These are phyloP conservation scores for Drosophila busckii DNA, from an alignment of 1,140 invertebrate genomes.

Conservation along the genomic window DNA sequence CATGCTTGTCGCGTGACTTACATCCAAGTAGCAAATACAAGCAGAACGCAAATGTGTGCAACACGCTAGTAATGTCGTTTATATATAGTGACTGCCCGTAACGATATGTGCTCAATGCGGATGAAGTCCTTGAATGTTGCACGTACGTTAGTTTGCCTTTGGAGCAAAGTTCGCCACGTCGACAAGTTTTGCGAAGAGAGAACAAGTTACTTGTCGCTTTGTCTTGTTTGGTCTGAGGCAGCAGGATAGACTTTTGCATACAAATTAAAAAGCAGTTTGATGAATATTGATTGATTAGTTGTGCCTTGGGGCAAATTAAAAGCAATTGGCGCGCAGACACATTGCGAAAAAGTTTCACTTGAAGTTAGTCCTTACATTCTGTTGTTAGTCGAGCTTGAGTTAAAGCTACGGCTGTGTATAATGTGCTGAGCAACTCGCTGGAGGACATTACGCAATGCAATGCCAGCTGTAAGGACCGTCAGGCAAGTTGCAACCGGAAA, in stretches of 20 bases:
- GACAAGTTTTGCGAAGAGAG: slow-evolving; percentile 46
- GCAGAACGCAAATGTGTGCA: too few species aligned
- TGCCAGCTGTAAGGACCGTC: slow-evolving; percentile 8
- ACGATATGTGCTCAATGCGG: too few species aligned
- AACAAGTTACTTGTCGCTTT: slow-evolving; percentile 41
- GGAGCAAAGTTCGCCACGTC: slow-evolving; percentile 58
- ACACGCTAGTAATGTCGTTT: too few species aligned
- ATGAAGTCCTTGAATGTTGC: too few species aligned
- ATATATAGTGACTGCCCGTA: too few species aligned
- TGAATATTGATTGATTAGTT: slow-evolving; percentile 73
- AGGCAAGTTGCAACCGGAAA: slow-evolving; percentile 61
- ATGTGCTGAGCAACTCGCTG: neutral
- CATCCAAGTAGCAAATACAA: too few species aligned
- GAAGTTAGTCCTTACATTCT: slow-evolving; percentile 47
- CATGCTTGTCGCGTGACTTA: too few species aligned
- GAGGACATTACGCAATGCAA: slow-evolving; percentile 29
- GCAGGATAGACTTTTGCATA: slow-evolving; percentile 30
- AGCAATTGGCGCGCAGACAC: slow-evolving; percentile 44
- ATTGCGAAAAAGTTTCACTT: slow-evolving; percentile 52
- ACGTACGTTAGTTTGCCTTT: slow-evolving; percentile 33
- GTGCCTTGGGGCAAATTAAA: slow-evolving; percentile 67
- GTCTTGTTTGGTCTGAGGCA: neutral
- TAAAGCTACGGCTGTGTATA: neutral
- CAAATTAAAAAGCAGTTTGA: slow-evolving; percentile 71
- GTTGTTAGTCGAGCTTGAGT: neutral